Evolutionary conservation across 2,113 vertebrate species (phyloP), one percentile per base, ranked within the genome.

Genomic region (Percina caprodes): DNA sequence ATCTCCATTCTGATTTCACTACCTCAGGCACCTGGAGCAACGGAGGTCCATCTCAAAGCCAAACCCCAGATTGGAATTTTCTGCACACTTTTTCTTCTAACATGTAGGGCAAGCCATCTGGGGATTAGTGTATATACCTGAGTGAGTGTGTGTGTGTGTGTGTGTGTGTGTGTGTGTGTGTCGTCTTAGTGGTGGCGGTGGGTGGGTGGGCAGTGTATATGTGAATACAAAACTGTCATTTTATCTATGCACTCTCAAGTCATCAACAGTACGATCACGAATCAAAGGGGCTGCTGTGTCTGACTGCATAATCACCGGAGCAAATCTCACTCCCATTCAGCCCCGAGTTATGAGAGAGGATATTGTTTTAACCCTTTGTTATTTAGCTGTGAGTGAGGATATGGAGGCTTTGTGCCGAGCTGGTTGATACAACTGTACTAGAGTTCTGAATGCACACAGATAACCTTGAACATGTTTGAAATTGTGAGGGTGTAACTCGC

Each of bases 211-310:
- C 19, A 65, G 81, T 23, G 72, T 77, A 84, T 80, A 65, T 71
- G 67, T 55, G 82, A 83, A 86, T 87, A 88, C 84, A 87, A 88
- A 90, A 86, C 80, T 87, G 87, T 87, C 83, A 85, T 89, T 92
- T 89, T 81, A 86, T 77, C 71, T 4, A 39, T 67, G 75, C 83
- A 68, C 87, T 88, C 83, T 88, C 46, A 15, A 80, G 83, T 88
- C 85, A 91, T 94, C 90, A 83, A 78, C 88, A 94, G 91, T 94
- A 87, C 60, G 90, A 93, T 93, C 92, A 92, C 90, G 87, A 83
- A 77, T 91, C 87, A 88, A 88, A 92, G 87, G 83, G 90, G 80
- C 86, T 86, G 85, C 91, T 86, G 79, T 87, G 88, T 93, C 91
- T 91, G 91, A 92, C 92, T 89, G 86, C 87, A 91, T 92, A 94